phyloP scores from a whole-genome alignment of 2,888 invertebrate genomes.

The Andrena haemorrhoa region DNA sequence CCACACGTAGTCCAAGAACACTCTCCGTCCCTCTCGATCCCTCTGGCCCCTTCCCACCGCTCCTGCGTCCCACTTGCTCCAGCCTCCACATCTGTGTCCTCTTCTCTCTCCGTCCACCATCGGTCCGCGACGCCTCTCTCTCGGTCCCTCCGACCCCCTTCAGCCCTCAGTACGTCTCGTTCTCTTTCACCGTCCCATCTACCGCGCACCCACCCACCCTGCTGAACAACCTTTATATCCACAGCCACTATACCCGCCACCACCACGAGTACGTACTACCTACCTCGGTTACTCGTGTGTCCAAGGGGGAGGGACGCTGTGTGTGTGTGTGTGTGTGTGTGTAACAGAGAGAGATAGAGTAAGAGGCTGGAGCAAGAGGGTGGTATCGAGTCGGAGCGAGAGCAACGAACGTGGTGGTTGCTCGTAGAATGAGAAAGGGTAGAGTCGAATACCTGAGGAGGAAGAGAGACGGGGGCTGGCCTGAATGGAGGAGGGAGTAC shows the following conservation, averaged over 20 bases:
- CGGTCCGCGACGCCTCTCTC: slow-evolving; percentile 37
- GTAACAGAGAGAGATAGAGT: slow-evolving; percentile 24
- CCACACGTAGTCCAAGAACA: slow-evolving; percentile 80
- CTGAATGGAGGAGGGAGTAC: slow-evolving; percentile 34
- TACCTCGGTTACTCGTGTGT: slow-evolving; percentile 77
- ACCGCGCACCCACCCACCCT: slow-evolving; percentile 61
- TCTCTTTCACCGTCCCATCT: slow-evolving; percentile 63
- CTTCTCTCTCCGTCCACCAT: slow-evolving; percentile 49
- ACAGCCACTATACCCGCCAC: slow-evolving; percentile 80
- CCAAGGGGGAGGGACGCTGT: slow-evolving; percentile 61
- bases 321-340: not conserved
- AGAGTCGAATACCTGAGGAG: slow-evolving; percentile 1
- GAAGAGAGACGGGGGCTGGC: slow-evolving; percentile 26
- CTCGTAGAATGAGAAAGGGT: slow-evolving; percentile 32
- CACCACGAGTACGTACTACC: slow-evolving; percentile 75
- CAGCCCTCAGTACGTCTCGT: slow-evolving; percentile 54
- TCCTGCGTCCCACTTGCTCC: slow-evolving; percentile 58
- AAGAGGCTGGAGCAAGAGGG: slow-evolving; percentile 14
- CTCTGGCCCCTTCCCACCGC: slow-evolving; percentile 47
- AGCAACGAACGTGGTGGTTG: slow-evolving; percentile 54
- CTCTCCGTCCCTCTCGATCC: slow-evolving; percentile 43
- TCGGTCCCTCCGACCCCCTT: slow-evolving; percentile 41
- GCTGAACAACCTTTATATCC: slow-evolving; percentile 83
- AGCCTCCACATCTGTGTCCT: slow-evolving; percentile 62
- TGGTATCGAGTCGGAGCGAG: slow-evolving; percentile 32